Conservation (phyloP, 2,113 vertebrate genomes). For the Indri indri region DNA sequence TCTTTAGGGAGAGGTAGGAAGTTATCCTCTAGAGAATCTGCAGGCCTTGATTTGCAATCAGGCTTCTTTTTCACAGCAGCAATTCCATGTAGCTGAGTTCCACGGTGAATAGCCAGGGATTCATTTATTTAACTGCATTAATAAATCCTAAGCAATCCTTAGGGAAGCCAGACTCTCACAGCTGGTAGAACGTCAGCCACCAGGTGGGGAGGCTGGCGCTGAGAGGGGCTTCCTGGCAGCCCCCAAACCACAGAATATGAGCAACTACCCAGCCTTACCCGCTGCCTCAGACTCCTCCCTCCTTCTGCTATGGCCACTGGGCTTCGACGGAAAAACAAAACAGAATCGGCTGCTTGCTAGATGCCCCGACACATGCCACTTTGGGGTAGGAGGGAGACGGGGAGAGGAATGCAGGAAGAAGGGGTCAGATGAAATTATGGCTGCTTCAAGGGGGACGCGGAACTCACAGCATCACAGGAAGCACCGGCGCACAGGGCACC, state of each 20-base stretch:
- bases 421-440: background rate
- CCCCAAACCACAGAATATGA: background rate
- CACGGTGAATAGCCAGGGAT: background rate
- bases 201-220: background rate
- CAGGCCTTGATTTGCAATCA: conserved; percentile 4
- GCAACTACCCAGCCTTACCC: background rate
- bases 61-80: conserved; percentile 25
- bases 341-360: conserved; percentile 24
- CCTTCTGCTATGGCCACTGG: background rate
- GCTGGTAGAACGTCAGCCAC: background rate
- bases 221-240: background rate
- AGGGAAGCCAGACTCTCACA: background rate
- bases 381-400: background rate
- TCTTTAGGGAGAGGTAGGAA: conserved; percentile 28
- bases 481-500: background rate
- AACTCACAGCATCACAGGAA: background rate
- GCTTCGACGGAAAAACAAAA: conserved; percentile 12
- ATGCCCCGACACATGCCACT: background rate
- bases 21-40: background rate
- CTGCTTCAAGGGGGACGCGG: background rate
- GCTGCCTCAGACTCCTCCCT: background rate
- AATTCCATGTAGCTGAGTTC: background rate
- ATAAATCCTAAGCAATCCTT: conserved; percentile 45
- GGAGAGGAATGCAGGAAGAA: background rate
- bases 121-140: conserved; percentile 12